phyloP scores from a whole-genome alignment of 2,888 invertebrate genomes.

The Copidosoma aretas region DNA sequence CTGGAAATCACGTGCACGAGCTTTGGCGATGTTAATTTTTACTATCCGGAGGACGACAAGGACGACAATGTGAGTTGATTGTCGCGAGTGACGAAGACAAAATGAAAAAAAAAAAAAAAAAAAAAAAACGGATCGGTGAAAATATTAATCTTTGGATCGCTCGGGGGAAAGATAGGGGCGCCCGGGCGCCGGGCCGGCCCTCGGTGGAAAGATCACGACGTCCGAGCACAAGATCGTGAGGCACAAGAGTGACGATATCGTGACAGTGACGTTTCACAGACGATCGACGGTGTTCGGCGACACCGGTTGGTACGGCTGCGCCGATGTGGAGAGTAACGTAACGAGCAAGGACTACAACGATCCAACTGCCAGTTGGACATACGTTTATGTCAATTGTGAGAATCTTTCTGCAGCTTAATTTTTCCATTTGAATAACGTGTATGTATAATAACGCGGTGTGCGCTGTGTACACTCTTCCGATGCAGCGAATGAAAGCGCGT shows the following conservation, averaged over 20 bases:
- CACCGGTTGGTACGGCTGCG: constrained; percentile 59
- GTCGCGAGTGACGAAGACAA: no score
- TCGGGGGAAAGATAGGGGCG: constrained; percentile 26
- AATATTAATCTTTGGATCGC: background rate
- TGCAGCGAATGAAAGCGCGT: constrained; percentile 63
- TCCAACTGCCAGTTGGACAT: constrained; percentile 49
- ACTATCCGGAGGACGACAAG: constrained; percentile 45
- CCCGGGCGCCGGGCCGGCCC: constrained; percentile 12
- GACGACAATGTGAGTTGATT: constrained; percentile 7
- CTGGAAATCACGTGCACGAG: constrained; percentile 49
- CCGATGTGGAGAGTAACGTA: constrained; percentile 39
- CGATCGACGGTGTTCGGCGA: constrained; percentile 48
- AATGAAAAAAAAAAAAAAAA: background rate
- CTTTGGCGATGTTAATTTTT: constrained; percentile 41
- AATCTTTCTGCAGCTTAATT: constrained; percentile 1
- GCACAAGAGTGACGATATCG: background rate
- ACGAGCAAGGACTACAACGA: constrained; percentile 28
- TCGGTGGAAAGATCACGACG: constrained; percentile 27
- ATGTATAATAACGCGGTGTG: no score
- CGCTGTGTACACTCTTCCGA: constrained; percentile 25
- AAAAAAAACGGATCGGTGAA: background rate
- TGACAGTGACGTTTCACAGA: constrained; percentile 28
- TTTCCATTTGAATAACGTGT: no score
- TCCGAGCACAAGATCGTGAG: constrained; percentile 31
- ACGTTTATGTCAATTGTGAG: constrained; percentile 57